Percentiles rank a stretch among this genome's conserved stretches.
phyloP scores from a whole-genome alignment of 2,113 vertebrate genomes.

The Alligator mississippiensis region DNA sequence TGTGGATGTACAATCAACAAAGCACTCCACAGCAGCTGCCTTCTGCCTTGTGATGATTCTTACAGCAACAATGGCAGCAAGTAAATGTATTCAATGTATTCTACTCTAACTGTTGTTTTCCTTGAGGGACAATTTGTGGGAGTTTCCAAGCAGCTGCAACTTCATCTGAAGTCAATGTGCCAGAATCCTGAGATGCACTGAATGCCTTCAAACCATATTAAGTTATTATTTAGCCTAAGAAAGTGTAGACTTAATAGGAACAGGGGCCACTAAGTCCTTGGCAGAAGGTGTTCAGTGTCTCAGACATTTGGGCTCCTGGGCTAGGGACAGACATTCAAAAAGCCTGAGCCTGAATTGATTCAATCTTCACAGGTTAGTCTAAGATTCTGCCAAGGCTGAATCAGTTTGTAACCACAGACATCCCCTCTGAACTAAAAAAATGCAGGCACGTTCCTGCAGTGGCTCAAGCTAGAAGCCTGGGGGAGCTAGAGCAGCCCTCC shows the following conservation, averaged over 20 bases:
- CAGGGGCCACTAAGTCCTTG: background rate
- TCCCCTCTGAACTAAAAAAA: too few relatives aligned
- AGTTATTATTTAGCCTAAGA: background rate
- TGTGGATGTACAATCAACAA: background rate
- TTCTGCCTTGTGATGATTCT: background rate
- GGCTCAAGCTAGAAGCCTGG: too few relatives aligned
- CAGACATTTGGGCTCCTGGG: background rate
- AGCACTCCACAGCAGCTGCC: background rate
- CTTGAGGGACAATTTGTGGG: background rate
- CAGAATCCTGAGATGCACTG: background rate
- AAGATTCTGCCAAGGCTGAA: too few relatives aligned
- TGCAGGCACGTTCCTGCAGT: too few relatives aligned
- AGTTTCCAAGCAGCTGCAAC: background rate
- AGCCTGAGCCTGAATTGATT: too few relatives aligned
- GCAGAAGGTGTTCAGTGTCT: background rate
- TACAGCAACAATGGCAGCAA: background rate
- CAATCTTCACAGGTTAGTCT: too few relatives aligned
- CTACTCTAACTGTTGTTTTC: background rate
- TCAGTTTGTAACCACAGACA: too few relatives aligned
- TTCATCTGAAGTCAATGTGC: background rate
- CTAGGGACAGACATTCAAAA: too few relatives aligned
- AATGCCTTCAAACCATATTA: background rate
- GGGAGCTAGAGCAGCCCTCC: too few relatives aligned
- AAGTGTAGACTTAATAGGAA: rapidly evolving
- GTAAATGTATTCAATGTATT: background rate